Evolutionary conservation across 2,113 vertebrate genomes (phyloP).

Genomic region (Barbus barbus): DNA sequence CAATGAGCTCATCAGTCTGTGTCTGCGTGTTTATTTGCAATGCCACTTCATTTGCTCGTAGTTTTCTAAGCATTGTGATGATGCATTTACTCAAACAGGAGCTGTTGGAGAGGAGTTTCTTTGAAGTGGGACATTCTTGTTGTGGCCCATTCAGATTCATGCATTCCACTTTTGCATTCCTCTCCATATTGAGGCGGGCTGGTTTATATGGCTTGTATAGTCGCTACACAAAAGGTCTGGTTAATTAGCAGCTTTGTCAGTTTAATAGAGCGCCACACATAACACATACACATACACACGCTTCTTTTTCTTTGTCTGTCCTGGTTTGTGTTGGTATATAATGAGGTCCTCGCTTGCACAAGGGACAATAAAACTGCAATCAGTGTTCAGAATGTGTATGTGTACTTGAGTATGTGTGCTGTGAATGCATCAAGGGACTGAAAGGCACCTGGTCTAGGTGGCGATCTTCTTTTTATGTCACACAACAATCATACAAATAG

Average conservation of each 20-base stretch:
- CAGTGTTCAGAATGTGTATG: conserved; percentile 34
- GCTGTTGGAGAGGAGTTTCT: not conserved
- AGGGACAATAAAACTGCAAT: conserved; percentile 63
- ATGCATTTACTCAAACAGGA: not conserved
- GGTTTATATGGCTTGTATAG: conserved; percentile 68
- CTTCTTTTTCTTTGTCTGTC: conserved; percentile 41
- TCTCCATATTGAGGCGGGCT: conserved; percentile 62
- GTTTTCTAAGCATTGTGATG: conserved; percentile 17
- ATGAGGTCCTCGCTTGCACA: conserved; percentile 62
- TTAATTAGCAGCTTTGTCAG: conserved; percentile 75
- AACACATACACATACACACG: conserved; percentile 5
- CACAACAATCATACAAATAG: conserved; percentile 8
- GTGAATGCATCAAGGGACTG: conserved; percentile 29
- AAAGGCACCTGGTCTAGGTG: conserved; percentile 20
- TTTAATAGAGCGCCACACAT: conserved; percentile 66
- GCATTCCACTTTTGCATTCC: too few species aligned
- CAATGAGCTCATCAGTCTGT: not conserved
- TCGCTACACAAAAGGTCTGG: conserved; percentile 74
- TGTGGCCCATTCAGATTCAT: too few species aligned
- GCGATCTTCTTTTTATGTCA: conserved; percentile 3
- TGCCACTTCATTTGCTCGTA: conserved; percentile 10
- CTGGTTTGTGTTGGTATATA: conserved; percentile 67
- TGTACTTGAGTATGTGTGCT: conserved; percentile 7
- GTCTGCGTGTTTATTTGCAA: conserved; percentile 3
- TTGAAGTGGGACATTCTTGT: conserved; percentile 40